Conservation (phyloP, 2,888 invertebrate genomes). For the Heteromyza rotundicornis region DNA sequence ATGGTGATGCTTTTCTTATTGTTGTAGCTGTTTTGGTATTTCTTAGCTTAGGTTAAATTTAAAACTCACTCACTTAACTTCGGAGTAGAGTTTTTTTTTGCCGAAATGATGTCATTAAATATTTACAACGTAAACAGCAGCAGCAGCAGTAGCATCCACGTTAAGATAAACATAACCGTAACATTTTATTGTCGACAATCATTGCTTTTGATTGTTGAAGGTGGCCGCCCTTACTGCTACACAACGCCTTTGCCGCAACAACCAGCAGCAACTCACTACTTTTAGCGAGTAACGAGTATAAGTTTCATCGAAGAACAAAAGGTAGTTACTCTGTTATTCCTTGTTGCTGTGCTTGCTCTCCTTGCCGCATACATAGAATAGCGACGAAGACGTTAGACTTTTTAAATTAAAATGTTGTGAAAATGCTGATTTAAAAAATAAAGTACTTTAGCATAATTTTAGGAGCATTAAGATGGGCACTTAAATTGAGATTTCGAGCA, state of each 20-base stretch:
- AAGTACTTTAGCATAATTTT: too few species aligned
- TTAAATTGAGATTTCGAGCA: too few species aligned
- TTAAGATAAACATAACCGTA: slow-evolving; percentile 57
- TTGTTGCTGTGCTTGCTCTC: too few species aligned
- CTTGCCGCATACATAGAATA: too few species aligned
- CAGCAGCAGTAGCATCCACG: too few species aligned
- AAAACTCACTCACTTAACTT: background rate
- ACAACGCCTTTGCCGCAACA: background rate
- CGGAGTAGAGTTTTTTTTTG: background rate
- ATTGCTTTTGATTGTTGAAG: slow-evolving; percentile 58
- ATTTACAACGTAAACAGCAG: slow-evolving; percentile 6
- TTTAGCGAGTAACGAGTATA: background rate
- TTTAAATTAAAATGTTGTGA: too few species aligned
- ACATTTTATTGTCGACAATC: slow-evolving; percentile 58
- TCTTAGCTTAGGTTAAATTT: background rate
- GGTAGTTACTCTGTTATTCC: too few species aligned
- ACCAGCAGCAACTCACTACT: too few species aligned
- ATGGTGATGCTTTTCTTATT: background rate
- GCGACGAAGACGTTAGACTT: too few species aligned
- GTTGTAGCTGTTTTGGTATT: background rate
- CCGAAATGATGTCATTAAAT: slow-evolving; percentile 4
- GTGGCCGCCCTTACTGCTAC: slow-evolving; percentile 29
- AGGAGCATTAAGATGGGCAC: too few species aligned
- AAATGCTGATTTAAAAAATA: too few species aligned
- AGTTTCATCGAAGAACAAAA: too few species aligned